phyloP scores from a whole-genome alignment of 2,113 vertebrate genomes.

The Crotalus horridus region DNA sequence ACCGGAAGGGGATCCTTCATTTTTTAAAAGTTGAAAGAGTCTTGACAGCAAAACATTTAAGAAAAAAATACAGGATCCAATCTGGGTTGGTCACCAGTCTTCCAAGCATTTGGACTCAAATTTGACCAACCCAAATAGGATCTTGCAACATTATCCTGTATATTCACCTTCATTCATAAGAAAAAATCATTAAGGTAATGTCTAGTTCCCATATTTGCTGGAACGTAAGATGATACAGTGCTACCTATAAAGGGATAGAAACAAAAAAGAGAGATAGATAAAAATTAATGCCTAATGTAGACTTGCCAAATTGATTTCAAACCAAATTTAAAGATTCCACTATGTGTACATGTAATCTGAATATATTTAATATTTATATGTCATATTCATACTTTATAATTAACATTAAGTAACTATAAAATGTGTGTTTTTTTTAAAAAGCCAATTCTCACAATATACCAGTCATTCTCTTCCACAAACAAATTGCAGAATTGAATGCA shows the following conservation, averaged over 20 bases:
- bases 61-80: neutral
- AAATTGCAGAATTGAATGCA: neutral
- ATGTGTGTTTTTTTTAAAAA: neutral
- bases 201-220: neutral
- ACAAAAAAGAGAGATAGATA: neutral
- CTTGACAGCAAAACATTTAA: neutral
- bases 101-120: too few species aligned
- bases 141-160: too few species aligned
- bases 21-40: neutral
- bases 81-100: too few species aligned
- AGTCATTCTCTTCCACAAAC: neutral
- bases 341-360: neutral
- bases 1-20: neutral
- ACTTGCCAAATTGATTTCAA: neutral
- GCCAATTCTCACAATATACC: neutral
- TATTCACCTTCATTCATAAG: neutral
- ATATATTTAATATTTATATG: neutral
- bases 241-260: neutral
- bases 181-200: neutral
- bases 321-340: neutral
- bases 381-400: neutral
- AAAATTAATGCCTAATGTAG: neutral
- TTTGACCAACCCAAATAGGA: too few species aligned
- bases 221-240: neutral
- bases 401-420: neutral